Percentiles rank a stretch among this genome's conserved stretches.
Evolutionary conservation across 2,797 vertebrate genomes (phyloP).

Genomic region (Lepidocolaptes lacrymiger): DNA sequence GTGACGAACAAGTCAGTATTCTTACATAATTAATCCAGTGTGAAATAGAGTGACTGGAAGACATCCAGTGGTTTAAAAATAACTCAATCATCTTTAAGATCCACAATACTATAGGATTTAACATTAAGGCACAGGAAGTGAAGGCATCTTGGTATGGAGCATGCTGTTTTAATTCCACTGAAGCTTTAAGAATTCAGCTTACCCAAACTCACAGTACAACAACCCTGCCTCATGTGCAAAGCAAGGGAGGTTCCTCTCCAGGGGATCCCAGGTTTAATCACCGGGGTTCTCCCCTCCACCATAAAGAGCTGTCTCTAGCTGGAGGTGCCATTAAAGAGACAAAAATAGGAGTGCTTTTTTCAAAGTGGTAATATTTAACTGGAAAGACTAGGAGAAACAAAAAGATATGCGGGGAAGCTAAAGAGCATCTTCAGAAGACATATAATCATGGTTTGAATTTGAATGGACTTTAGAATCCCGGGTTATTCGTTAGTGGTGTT

Average conservation of each 20-base stretch:
- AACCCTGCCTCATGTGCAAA: not conserved
- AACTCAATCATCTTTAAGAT: conserved; percentile 81
- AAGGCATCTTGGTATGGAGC: conserved; percentile 69
- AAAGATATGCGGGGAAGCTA: not conserved
- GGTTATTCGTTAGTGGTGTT: conserved; percentile 40
- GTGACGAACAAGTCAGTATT: conserved; percentile 83
- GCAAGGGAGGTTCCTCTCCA: not conserved
- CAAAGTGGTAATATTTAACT: not conserved
- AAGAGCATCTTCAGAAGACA: conserved; percentile 18
- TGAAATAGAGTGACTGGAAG: conserved; percentile 82
- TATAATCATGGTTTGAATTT: conserved; percentile 50
- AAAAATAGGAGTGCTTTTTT: not conserved
- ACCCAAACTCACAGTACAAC: not conserved
- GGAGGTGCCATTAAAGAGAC: not conserved
- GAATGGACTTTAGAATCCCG: conserved; percentile 68
- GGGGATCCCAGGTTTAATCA: not conserved
- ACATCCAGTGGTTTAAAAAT: conserved; percentile 83
- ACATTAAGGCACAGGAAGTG: conserved; percentile 76
- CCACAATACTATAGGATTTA: conserved; percentile 77
- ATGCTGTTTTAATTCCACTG: conserved; percentile 60
- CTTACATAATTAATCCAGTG: conserved; percentile 86
- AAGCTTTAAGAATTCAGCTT: conserved; percentile 34
- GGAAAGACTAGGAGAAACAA: not conserved
- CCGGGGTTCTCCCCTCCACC: not conserved
- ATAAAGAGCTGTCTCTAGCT: not conserved